These are phyloP conservation scores for Steinernema hermaphroditum DNA, from an alignment of 2,888 invertebrate species.

Conservation along the genomic window DNA sequence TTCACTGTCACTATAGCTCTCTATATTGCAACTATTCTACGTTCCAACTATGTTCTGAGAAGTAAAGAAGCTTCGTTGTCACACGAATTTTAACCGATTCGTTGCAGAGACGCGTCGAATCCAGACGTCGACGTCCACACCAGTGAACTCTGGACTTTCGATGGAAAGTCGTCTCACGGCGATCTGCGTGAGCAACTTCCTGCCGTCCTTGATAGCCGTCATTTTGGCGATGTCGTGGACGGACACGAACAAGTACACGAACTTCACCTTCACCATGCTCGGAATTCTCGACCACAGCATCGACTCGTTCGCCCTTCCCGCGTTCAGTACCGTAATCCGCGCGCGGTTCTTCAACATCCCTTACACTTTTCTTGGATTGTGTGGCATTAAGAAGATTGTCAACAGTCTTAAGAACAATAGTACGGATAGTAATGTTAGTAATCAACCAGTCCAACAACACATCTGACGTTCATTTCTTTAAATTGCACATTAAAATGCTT, in stretches of 20 bases:
- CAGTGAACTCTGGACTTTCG: background rate
- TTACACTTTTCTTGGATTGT: background rate
- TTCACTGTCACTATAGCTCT: background rate
- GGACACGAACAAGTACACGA: conserved; percentile 10
- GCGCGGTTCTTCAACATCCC: background rate
- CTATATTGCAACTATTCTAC: background rate
- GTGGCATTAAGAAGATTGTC: background rate
- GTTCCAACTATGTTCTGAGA: background rate
- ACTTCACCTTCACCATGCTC: conserved; percentile 8
- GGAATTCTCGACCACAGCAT: conserved; percentile 16
- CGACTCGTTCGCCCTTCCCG: conserved; percentile 11
- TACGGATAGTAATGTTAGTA: background rate
- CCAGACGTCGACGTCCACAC: background rate
- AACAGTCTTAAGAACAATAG: background rate
- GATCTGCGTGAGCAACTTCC: conserved; percentile 3
- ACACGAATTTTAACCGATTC: no score
- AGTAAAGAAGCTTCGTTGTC: no score
- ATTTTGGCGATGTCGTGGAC: background rate
- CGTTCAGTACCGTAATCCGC: conserved; percentile 10
- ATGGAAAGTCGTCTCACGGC: conserved; percentile 1
- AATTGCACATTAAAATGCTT: no score
- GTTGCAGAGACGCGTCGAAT: background rate
- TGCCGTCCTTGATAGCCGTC: background rate
- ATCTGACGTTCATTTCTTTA: no score
- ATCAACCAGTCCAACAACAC: background rate